phyloP scores from a whole-genome alignment of 1,140 invertebrate species.

The Zophobas morio region DNA sequence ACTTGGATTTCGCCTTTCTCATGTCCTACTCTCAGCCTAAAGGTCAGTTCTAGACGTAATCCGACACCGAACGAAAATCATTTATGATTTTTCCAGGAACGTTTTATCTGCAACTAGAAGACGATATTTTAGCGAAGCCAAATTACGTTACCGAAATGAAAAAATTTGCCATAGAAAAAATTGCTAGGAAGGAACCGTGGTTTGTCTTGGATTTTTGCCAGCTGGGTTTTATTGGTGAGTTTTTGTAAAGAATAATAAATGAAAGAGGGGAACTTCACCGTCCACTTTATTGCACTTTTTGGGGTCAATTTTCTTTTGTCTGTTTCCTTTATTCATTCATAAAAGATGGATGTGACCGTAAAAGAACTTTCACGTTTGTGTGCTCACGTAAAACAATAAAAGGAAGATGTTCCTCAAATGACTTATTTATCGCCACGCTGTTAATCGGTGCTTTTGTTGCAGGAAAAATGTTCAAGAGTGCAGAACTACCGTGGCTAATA shows the following conservation, averaged over 20 bases:
- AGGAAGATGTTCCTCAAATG: neutral
- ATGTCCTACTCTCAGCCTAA: constrained; percentile 94
- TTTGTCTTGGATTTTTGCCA: constrained; percentile 96
- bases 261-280: constrained; percentile 38
- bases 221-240: constrained; percentile 89
- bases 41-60: constrained; percentile 62
- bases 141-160: constrained; percentile 91
- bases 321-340: constrained; percentile 32
- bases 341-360: constrained; percentile 28
- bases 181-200: constrained; percentile 83
- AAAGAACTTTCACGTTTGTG: constrained; percentile 12
- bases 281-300: constrained; percentile 43
- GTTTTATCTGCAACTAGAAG: constrained; percentile 93
- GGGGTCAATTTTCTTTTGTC: constrained; percentile 22
- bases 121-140: constrained; percentile 93
- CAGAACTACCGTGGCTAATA: constrained; percentile 89
- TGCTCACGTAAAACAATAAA: constrained; percentile 32
- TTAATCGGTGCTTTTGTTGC: constrained; percentile 62
- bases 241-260: constrained; percentile 42
- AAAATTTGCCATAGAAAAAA: constrained; percentile 87
- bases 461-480: constrained; percentile 95
- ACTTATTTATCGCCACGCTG: neutral
- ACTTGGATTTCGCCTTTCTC: constrained; percentile 94
- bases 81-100: constrained; percentile 67
- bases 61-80: constrained; percentile 10